Base-by-base conservation (phyloP, 2,888 invertebrate genomes). In the Zhengitettix transpicula region DNA sequence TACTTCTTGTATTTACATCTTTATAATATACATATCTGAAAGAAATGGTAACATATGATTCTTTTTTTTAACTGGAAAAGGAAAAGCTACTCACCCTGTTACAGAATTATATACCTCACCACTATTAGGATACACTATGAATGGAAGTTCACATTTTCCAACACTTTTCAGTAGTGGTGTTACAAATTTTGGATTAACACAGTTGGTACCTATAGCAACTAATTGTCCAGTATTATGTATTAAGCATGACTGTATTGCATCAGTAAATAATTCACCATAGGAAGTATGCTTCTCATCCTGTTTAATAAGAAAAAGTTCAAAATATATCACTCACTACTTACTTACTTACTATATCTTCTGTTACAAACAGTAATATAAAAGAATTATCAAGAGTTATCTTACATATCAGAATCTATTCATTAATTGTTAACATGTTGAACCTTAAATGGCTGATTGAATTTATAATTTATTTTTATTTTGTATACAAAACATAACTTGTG, bases 121-220 rank as follows among this genome's bases (percentile, higher is more conserved):
- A 68, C 90, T 92, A 72, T 96, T 96, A 9, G 96, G 94, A 74
- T 96, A 96, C 40, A 87, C 90, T 61, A 96, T 82, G 60, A 94
- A 75, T 3, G 89, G 89, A 62, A 90, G 80, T 15, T 75, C 72
- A 40, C 73, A 72, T 14, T 74, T 75, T 66, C 81, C 81, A 64
- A 83, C 71, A 52, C 75, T 74, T 65, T 76, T 72, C 55, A 89
- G 73, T 55, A 89, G 72, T 1, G 79, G 71, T 15, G 79, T 77
- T 10, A 88, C 81, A 66, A 79, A 75, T 65, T 76, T 71, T 0
- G 89, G 89, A 62, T 82, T 77, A 53, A 89, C 79, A 74, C 96
- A 97, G 73, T 97, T 96, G 0, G 91, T 83, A 5, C 96, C 96
- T 54, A 95, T 79, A 0, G 90, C 95, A 16, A 91, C 76, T 64